These are phyloP conservation scores for Synanceia verrucosa DNA, from an alignment of 2,797 vertebrate genomes.

Conservation along the genomic window DNA sequence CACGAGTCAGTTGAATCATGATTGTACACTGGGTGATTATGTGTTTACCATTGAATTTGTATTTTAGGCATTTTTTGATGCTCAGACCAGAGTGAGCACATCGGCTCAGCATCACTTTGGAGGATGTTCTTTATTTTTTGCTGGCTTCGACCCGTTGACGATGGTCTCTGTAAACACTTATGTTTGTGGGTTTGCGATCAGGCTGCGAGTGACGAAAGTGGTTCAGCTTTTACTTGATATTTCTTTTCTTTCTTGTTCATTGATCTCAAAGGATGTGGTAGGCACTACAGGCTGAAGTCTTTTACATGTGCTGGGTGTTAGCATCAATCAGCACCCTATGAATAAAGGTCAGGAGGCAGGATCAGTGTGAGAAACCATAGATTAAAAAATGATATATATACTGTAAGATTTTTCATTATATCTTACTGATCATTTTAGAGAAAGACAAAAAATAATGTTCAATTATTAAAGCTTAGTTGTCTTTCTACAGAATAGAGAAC, in stretches of 20 bases:
- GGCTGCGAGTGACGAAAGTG: slow-evolving; percentile 15
- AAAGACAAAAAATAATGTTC: slow-evolving; percentile 70
- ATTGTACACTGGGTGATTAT: slow-evolving; percentile 28
- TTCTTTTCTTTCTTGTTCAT: slow-evolving; percentile 25
- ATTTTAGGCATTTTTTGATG: slow-evolving; percentile 23
- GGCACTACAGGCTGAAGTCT: slow-evolving; percentile 60
- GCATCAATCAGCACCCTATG: slow-evolving; percentile 48
- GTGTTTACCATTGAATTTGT: slow-evolving; percentile 14
- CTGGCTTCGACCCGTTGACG: not conserved
- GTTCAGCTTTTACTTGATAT: slow-evolving; percentile 37
- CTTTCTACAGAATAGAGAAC: slow-evolving; percentile 81
- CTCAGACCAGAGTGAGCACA: slow-evolving; percentile 1
- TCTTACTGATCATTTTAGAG: slow-evolving; percentile 75
- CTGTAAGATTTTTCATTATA: slow-evolving; percentile 73
- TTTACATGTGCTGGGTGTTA: slow-evolving; percentile 55
- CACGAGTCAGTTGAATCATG: not conserved
- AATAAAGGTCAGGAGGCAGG: slow-evolving; percentile 60
- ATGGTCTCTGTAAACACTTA: not conserved
- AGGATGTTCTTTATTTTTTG: slow-evolving; percentile 4
- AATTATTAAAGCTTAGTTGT: slow-evolving; percentile 76
- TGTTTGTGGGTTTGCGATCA: slow-evolving; percentile 8
- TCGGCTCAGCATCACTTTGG: not conserved
- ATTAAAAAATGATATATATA: slow-evolving; percentile 62
- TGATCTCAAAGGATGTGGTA: slow-evolving; percentile 11
- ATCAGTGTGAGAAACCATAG: slow-evolving; percentile 46